Percentiles rank a stretch among this genome's conserved stretches.
phyloP scores from a whole-genome alignment of 1,140 invertebrate species.

The Drosophila saltans region DNA sequence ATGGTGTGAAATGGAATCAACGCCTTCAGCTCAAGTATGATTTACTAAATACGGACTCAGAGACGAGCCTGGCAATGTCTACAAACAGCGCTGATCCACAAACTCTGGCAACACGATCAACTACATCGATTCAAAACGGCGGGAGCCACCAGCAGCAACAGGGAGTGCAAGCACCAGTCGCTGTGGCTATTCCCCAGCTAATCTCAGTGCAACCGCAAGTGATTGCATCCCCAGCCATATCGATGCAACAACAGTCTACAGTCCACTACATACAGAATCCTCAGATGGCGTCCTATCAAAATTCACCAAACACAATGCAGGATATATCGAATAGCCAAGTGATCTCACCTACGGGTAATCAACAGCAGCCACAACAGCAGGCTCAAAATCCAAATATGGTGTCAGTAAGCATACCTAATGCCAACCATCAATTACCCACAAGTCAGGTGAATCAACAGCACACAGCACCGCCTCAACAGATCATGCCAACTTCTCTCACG shows the following conservation, averaged over 20 bases:
- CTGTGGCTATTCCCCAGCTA: slow-evolving; percentile 39
- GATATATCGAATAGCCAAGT: slow-evolving; percentile 66
- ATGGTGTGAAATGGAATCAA: slow-evolving; percentile 71
- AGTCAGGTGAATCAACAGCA: slow-evolving; percentile 48
- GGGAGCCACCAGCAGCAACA: slow-evolving; percentile 38
- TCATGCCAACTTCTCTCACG: slow-evolving; percentile 31
- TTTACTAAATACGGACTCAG: slow-evolving; percentile 67
- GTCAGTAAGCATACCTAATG: slow-evolving; percentile 15
- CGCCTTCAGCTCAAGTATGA: slow-evolving; percentile 63
- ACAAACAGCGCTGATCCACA: slow-evolving; percentile 68
- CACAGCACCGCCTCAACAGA: slow-evolving; percentile 43
- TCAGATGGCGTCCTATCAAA: slow-evolving; percentile 71
- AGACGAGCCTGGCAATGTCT: slow-evolving; percentile 62
- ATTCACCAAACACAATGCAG: slow-evolving; percentile 47
- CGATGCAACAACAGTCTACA: slow-evolving; percentile 66
- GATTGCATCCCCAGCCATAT: slow-evolving; percentile 56
- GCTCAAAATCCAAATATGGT: slow-evolving; percentile 21
- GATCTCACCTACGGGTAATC: slow-evolving; percentile 61
- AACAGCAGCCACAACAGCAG: slow-evolving; percentile 64
- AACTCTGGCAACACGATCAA: slow-evolving; percentile 47
- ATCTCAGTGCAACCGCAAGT: slow-evolving; percentile 64
- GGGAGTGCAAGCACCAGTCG: slow-evolving; percentile 27
- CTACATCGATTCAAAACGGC: slow-evolving; percentile 62
- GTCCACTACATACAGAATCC: slow-evolving; percentile 73
- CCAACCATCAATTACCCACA: slow-evolving; percentile 33